Evolutionary conservation across 2,888 invertebrate species (phyloP).

Genomic region (Liopterus haemorrhoidalis): DNA sequence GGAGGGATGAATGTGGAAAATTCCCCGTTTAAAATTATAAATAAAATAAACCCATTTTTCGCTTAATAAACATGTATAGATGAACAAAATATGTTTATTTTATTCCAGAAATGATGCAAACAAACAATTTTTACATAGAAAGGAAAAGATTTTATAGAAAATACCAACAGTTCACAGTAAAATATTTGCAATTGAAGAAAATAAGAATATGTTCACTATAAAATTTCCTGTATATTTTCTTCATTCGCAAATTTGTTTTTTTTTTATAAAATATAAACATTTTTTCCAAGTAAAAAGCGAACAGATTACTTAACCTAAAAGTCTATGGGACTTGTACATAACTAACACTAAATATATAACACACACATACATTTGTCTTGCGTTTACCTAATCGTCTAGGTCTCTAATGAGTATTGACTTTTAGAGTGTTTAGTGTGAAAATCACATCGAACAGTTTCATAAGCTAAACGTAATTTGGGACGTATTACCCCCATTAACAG

Average conservation of each 20-base stretch:
- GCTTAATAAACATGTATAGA: no score
- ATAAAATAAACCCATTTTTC: no score
- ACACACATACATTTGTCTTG: slow-evolving; percentile 24
- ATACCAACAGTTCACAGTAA: slow-evolving; percentile 24
- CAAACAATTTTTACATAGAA: slow-evolving; percentile 21
- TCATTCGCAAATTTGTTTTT: no score
- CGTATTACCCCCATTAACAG: slow-evolving; percentile 21
- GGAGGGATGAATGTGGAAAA: no score
- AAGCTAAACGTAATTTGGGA: slow-evolving; percentile 24
- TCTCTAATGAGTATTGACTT: slow-evolving; percentile 24
- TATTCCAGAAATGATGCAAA: slow-evolving; percentile 23
- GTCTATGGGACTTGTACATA: slow-evolving; percentile 17
- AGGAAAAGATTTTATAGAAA: slow-evolving; percentile 23
- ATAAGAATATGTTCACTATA: slow-evolving; percentile 6
- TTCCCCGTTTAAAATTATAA: no score
- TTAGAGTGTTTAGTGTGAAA: slow-evolving; percentile 23
- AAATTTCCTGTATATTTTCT: neutral
- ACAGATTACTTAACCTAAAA: slow-evolving; percentile 22
- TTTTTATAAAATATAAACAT: slow-evolving; percentile 25
- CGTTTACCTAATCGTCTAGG: slow-evolving; percentile 20
- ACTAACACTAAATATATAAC: slow-evolving; percentile 18
- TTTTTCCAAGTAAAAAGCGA: slow-evolving; percentile 23
- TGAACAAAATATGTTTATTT: slow-evolving; percentile 22
- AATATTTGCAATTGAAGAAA: slow-evolving; percentile 21
- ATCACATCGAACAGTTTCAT: slow-evolving; percentile 25